Percentiles rank a stretch among this genome's conserved stretches.
These are phyloP conservation scores for Carettochelys insculpta DNA, from an alignment of 2,113 vertebrate species.

Conservation along the genomic window DNA sequence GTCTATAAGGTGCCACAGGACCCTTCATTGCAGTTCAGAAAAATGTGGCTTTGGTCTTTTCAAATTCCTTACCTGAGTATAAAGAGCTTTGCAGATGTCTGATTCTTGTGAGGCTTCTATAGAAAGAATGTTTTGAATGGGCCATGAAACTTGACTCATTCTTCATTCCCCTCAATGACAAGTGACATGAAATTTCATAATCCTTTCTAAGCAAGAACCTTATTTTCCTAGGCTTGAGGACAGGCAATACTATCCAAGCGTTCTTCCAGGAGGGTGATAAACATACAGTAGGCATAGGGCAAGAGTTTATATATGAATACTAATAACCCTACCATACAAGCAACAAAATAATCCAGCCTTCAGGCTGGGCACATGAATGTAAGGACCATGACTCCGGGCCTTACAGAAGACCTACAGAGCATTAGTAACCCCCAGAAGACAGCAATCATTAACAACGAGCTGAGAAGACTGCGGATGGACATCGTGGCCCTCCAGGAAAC, in stretches of 20 bases:
- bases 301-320: background rate
- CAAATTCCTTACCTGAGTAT: background rate
- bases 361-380: no score
- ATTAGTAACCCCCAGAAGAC: no score
- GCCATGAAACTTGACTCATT: background rate
- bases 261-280: background rate
- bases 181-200: background rate
- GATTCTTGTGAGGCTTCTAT: background rate
- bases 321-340: background rate
- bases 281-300: background rate
- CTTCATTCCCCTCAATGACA: background rate
- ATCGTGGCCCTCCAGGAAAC: no score
- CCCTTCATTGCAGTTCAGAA: no score
- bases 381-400: no score
- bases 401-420: no score
- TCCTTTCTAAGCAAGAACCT: background rate
- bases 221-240: background rate
- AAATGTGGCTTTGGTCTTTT: background rate
- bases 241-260: background rate
- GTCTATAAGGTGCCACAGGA: no score
- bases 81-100: background rate
- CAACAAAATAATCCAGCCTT: no score
- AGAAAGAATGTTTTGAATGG: background rate
- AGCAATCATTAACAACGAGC: no score
- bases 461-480: no score